Evolutionary conservation across 2,797 vertebrate species (phyloP).

Genomic region (Mus caroli): DNA sequence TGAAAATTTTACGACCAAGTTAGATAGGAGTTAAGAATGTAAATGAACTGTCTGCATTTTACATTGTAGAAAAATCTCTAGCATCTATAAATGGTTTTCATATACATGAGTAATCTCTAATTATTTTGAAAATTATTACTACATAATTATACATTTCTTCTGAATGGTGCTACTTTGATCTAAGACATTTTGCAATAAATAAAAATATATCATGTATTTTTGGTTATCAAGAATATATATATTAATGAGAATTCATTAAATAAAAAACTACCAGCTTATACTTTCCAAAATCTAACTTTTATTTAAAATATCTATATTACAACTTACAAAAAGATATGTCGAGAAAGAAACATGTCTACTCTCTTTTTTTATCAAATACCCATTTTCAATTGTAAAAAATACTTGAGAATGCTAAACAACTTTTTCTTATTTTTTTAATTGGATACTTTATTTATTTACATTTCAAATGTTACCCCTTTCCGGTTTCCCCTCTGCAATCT

Average conservation of each 20-base stretch:
- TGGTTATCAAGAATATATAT: not conserved
- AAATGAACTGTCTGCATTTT: not conserved
- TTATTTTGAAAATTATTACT: slow-evolving; percentile 1
- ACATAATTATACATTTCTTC: not conserved
- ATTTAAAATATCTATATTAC: not conserved
- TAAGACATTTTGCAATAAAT: not conserved
- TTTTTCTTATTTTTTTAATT: too few relatives aligned
- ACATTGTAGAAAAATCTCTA: not conserved
- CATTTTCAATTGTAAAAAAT: slow-evolving; percentile 19
- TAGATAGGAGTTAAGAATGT: not conserved
- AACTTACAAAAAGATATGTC: not conserved
- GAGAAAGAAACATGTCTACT: not conserved
- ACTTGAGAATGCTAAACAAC: too few relatives aligned
- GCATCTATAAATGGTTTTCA: not conserved
- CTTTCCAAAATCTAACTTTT: not conserved
- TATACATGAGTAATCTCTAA: not conserved
- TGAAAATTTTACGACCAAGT: not conserved
- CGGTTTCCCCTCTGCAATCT: too few relatives aligned
- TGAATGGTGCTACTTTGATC: not conserved
- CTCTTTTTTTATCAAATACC: not conserved
- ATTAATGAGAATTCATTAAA: not conserved
- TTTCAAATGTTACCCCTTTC: too few relatives aligned
- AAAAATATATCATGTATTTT: not conserved
- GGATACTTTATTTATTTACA: too few relatives aligned
- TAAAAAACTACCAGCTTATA: not conserved